phyloP scores from a whole-genome alignment of 2,113 vertebrate genomes.

The Dunckerocampus dactyliophorus region DNA sequence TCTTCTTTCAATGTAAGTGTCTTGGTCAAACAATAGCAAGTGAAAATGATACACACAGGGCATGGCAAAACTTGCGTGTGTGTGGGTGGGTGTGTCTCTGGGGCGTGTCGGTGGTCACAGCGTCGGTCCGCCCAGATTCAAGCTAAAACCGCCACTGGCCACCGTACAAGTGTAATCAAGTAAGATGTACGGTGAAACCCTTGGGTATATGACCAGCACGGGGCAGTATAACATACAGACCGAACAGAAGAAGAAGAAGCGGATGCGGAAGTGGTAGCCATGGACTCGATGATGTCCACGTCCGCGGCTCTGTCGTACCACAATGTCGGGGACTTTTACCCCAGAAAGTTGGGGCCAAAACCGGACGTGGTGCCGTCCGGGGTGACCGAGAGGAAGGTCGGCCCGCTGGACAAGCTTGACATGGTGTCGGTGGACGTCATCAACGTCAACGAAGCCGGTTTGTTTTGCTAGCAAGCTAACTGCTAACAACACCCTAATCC shows the following conservation, averaged over 20 bases:
- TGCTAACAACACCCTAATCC: conserved; percentile 30
- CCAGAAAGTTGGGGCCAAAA: conserved; percentile 73
- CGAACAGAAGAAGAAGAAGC: neutral
- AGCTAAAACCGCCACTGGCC: no score
- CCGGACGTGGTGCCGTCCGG: conserved; percentile 79
- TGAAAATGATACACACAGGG: no score
- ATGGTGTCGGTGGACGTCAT: conserved; percentile 77
- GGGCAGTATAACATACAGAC: neutral
- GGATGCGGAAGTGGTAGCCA: conserved; percentile 60
- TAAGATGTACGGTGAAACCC: no score
- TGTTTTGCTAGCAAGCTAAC: conserved; percentile 63
- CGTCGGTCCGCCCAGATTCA: no score
- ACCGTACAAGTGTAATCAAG: no score
- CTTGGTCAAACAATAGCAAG: no score
- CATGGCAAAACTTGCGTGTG: no score
- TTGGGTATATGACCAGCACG: neutral
- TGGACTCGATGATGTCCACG: conserved; percentile 73
- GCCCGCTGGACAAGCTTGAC: conserved; percentile 71
- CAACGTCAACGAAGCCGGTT: conserved; percentile 68
- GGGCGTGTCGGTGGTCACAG: no score
- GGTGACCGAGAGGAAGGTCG: conserved; percentile 74
- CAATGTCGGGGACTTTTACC: conserved; percentile 69
- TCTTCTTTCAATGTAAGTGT: no score
- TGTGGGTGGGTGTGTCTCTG: no score
- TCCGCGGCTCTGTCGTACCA: conserved; percentile 66